Evolutionary conservation across 2,113 vertebrate genomes (phyloP).

Genomic region (Crypturellus undulatus): DNA sequence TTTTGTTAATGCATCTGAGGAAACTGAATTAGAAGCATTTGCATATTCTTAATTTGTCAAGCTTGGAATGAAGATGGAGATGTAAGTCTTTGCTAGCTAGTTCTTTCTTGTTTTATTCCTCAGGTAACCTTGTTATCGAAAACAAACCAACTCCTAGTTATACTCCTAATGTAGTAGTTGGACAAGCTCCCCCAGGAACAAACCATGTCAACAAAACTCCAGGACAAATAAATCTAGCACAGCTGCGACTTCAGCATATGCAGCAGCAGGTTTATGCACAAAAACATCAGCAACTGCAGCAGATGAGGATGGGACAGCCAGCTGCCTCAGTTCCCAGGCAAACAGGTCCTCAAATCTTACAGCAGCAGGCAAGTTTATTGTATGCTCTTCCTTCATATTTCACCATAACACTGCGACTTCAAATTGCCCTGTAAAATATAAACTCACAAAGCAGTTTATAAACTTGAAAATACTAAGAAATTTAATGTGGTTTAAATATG

Average conservation of each 20-base stretch:
- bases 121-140: constrained; percentile 96
- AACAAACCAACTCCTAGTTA: constrained; percentile 89
- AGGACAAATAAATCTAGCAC: constrained; percentile 96
- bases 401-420: neutral
- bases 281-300: constrained; percentile 89
- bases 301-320: constrained; percentile 95
- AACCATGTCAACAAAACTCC: constrained; percentile 89
- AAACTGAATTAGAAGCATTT: neutral
- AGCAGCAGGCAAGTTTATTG: constrained; percentile 86
- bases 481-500: neutral
- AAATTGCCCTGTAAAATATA: neutral
- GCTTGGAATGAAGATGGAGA: neutral
- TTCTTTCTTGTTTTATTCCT: constrained; percentile 32
- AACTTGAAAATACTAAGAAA: neutral
- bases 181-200: constrained; percentile 86
- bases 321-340: constrained; percentile 87
- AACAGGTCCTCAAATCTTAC: constrained; percentile 85
- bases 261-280: constrained; percentile 94
- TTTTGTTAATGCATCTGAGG: neutral
- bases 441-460: neutral
- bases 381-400: neutral
- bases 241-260: constrained; percentile 97
- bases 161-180: constrained; percentile 88
- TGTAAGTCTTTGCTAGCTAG: neutral
- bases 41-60: neutral